Evolutionary conservation across 30 jellyfish, hydroid and myxozoan species (phyloP).

Genomic region (Pseudorhiza aurosa): DNA sequence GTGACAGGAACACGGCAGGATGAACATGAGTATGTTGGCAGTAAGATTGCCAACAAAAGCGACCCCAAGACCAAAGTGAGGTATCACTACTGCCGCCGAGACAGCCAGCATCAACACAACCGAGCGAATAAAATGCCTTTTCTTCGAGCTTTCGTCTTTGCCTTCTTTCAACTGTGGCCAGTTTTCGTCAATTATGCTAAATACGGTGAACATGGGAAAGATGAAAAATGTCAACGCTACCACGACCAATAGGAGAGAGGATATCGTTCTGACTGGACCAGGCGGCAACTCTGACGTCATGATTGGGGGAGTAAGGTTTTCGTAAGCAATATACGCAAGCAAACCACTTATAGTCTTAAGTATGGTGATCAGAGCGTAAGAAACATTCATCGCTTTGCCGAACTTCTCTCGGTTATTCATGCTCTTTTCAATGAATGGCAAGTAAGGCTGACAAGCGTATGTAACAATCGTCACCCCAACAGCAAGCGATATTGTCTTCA

Average conservation of each 20-base stretch:
- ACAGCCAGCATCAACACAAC: conserved; percentile 21
- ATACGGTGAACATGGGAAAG: conserved; percentile 77
- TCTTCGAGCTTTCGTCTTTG: background rate
- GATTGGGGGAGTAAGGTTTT: conserved; percentile 43
- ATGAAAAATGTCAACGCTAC: conserved; percentile 73
- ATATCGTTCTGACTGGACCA: conserved; percentile 50
- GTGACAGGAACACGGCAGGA: conserved; percentile 66
- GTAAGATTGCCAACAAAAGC: conserved; percentile 79
- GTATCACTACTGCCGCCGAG: conserved; percentile 50
- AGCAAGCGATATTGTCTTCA: conserved; percentile 29
- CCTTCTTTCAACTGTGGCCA: conserved; percentile 1
- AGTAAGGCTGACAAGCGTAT: conserved; percentile 75
- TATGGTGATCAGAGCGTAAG: conserved; percentile 46
- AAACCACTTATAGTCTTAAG: conserved; percentile 69
- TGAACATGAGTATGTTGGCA: conserved; percentile 53
- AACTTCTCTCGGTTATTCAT: conserved; percentile 60
- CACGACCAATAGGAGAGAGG: conserved; percentile 34
- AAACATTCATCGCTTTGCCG: conserved; percentile 60
- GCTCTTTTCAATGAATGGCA: conserved; percentile 68
- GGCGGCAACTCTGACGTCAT: conserved; percentile 68
- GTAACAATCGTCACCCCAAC: conserved; percentile 67
- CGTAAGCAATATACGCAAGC: conserved; percentile 68
- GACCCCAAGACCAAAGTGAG: conserved; percentile 72
- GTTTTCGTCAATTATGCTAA: conserved; percentile 62
- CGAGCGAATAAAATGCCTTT: conserved; percentile 13